Conservation (phyloP, 1,140 invertebrate species). For the Nixonia krombeini region DNA sequence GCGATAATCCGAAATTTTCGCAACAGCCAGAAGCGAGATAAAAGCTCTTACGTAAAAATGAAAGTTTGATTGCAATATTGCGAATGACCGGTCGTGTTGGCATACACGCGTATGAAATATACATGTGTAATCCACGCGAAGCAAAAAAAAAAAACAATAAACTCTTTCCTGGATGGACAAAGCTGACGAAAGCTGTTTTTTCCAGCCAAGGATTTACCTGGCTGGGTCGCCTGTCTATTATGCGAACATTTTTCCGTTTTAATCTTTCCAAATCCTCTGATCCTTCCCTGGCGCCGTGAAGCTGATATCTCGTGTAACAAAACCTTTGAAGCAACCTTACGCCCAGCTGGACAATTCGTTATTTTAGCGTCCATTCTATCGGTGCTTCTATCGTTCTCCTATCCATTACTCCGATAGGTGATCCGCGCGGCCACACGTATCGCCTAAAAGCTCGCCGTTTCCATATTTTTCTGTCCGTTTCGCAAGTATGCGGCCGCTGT, state of each 20-base stretch:
- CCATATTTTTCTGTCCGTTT: no score
- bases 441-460: slow-evolving; percentile 15
- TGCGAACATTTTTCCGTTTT: not conserved
- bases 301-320: slow-evolving; percentile 30
- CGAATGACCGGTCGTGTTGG: no score
- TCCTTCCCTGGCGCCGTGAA: slow-evolving; percentile 19
- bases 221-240: not conserved
- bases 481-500: no score
- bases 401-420: slow-evolving; percentile 34
- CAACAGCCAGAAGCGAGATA: no score
- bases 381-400: slow-evolving; percentile 20
- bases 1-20: no score
- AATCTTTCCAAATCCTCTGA: slow-evolving; percentile 7
- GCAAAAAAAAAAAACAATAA: no score
- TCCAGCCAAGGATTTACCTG: not conserved
- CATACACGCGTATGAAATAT: no score
- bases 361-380: slow-evolving; percentile 23
- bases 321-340: slow-evolving; percentile 39
- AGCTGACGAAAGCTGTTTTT: not conserved
- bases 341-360: slow-evolving; percentile 17
- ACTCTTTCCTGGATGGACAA: not conserved
- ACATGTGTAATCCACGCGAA: no score
- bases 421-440: slow-evolving; percentile 12
- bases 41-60: no score
- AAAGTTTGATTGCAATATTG: no score